A percentile compares a stretch with the other conserved stretches of the same genome.
phyloP scores from a whole-genome alignment of 2,113 vertebrate species.

The Corythoichthys haematopterus region DNA sequence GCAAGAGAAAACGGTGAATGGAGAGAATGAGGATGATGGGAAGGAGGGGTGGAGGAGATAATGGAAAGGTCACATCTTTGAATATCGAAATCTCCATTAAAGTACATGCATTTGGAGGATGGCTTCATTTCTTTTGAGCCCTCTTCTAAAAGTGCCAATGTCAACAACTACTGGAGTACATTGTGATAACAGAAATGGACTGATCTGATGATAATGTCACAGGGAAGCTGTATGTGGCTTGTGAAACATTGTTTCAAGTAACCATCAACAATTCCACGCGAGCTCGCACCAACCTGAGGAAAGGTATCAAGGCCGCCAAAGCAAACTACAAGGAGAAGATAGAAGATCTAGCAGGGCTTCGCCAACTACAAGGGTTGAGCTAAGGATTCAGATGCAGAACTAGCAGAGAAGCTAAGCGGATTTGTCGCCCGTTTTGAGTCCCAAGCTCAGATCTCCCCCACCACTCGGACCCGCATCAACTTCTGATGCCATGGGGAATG shows the following conservation, averaged over 20 bases:
- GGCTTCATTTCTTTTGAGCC: conserved; percentile 12
- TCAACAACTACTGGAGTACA: neutral
- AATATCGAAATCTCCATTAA: conserved; percentile 23
- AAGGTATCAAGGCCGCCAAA: too few species aligned
- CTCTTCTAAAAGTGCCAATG: neutral
- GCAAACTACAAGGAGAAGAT: too few species aligned
- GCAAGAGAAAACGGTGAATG: neutral
- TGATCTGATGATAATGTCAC: neutral
- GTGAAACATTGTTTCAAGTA: neutral
- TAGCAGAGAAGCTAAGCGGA: too few species aligned
- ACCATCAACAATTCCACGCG: neutral
- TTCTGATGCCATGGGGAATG: too few species aligned
- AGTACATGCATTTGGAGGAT: conserved; percentile 19
- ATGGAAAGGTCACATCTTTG: conserved; percentile 35
- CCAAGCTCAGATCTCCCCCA: too few species aligned
- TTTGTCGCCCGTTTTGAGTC: too few species aligned
- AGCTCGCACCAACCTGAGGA: too few species aligned
- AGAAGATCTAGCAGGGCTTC: too few species aligned
- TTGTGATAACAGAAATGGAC: neutral
- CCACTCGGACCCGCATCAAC: too few species aligned
- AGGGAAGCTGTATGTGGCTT: neutral
- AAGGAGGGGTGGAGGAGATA: conserved; percentile 9
- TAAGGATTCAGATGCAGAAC: too few species aligned
- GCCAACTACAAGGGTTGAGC: too few species aligned
- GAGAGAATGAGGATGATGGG: conserved; percentile 13